Percentiles rank a stretch among this genome's conserved stretches.
Evolutionary conservation across 2,113 vertebrate species (phyloP).

Genomic region (Pollimyrus isidori): DNA sequence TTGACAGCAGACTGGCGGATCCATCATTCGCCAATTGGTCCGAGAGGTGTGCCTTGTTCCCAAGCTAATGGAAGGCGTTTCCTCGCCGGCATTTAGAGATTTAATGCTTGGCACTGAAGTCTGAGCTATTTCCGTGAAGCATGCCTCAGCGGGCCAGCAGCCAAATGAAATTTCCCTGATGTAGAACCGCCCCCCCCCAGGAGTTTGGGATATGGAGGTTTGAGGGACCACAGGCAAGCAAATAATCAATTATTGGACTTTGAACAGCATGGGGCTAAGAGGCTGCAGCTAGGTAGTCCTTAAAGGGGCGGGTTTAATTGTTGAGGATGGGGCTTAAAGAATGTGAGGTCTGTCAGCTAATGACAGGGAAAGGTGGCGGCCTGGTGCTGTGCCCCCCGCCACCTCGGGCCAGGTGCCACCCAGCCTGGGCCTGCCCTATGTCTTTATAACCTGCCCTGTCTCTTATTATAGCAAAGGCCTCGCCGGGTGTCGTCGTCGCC

Average conservation of each 20-base stretch:
- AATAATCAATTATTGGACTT: neutral
- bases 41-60: neutral
- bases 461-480: neutral
- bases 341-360: neutral
- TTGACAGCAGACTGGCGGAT: neutral
- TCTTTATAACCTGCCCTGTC: neutral
- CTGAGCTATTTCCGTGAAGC: neutral
- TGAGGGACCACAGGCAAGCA: neutral
- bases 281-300: neutral
- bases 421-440: neutral
- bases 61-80: neutral
- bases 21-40: neutral
- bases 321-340: neutral
- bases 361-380: neutral
- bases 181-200: neutral
- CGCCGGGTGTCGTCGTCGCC: neutral
- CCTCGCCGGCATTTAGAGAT: neutral
- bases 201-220: neutral
- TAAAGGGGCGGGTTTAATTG: neutral
- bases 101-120: neutral
- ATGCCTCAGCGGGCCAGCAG: neutral
- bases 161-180: neutral
- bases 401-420: neutral
- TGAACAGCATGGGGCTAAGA: neutral
- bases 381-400: too few relatives aligned